Evolutionary conservation across 2,888 invertebrate genomes (phyloP), one percentile per base, ranked within the genome.

Genomic region (Camptogramma bilineatum): DNA sequence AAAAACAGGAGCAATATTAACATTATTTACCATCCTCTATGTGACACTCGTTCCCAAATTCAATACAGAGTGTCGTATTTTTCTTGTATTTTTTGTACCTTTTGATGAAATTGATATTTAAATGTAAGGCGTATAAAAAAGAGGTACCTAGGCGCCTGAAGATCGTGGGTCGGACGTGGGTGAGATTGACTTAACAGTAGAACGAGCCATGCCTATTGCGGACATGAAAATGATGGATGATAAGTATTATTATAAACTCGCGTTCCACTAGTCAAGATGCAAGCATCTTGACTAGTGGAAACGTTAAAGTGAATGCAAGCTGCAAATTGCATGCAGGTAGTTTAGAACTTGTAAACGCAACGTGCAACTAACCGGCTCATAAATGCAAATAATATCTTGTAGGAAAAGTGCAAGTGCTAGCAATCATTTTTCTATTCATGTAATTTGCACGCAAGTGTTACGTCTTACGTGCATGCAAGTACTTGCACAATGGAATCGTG

Each of bases 11-110:
- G 46, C 54, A 48, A 52, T 66, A 64, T 60, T 69, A 58, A 65
- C 64, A 62, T 66, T 66, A 66, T 66, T 66, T 63, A 51, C 56
- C 60, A 53, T 64, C 60, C 42, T 47, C 44, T 70, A 65, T 61
- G 60, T 65, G 52, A 51, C 54, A 39, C 42, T 63, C 59, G 47
- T 53, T 61, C 39, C 39, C 39, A 59, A 66, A 62, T 51, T 50
- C 42, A 52, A 67, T 50, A 47, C 48, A 46, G 31, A 53, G 52
- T 47, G 21, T 51, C 50, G 42, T 44, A 17, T 54, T 54, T 53
- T 42, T 50, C 13, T 47, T 48, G 28, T 19, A 50, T 19, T 60
- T 44, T 44, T 16, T 44, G 44, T 44, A 44, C 34, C 50, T 57
- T 52, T 60, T 52, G 47, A 50, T 53, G 56, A 62, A 51, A 68